Conservation (phyloP, 2,888 invertebrate genomes). For the Parthenolecanium corni region DNA sequence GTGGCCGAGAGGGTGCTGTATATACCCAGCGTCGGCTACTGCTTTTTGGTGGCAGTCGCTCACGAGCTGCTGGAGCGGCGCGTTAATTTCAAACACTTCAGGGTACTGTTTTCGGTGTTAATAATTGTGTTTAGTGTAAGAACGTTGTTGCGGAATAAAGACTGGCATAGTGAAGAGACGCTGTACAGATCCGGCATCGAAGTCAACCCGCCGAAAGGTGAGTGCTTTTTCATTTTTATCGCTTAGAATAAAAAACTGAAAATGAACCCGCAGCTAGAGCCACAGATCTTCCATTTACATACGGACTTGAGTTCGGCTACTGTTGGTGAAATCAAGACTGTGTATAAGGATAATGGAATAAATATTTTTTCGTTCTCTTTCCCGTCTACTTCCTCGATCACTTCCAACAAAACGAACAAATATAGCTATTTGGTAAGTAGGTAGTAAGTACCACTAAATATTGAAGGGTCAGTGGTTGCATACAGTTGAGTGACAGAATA, state of each 20-base stretch:
- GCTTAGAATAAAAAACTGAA: no score
- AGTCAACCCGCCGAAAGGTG: conserved; percentile 97
- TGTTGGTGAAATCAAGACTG: no score
- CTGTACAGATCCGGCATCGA: conserved; percentile 80
- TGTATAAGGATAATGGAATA: no score
- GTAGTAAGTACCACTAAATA: no score
- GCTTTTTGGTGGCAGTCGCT: conserved; percentile 72
- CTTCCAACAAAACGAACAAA: no score
- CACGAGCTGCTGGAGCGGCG: conserved; percentile 40
- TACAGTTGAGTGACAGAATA: no score
- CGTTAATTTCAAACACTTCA: conserved; percentile 19
- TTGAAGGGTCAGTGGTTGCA: no score
- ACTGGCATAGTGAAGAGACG: conserved; percentile 88
- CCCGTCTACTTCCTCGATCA: no score
- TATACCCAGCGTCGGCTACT: conserved; percentile 90
- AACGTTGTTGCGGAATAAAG: conserved; percentile 71
- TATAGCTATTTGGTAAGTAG: no score
- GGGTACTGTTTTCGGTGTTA: conserved; percentile 42
- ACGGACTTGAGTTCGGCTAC: no score
- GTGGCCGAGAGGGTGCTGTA: conserved; percentile 93
- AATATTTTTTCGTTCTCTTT: no score
- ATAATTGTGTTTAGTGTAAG: conserved; percentile 56
- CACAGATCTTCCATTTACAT: no score
- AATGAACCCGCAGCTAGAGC: not conserved
- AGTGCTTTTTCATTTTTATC: conserved; percentile 35